Base-by-base conservation (phyloP, 1,140 invertebrate species). In the Neodiprion virginianus region DNA sequence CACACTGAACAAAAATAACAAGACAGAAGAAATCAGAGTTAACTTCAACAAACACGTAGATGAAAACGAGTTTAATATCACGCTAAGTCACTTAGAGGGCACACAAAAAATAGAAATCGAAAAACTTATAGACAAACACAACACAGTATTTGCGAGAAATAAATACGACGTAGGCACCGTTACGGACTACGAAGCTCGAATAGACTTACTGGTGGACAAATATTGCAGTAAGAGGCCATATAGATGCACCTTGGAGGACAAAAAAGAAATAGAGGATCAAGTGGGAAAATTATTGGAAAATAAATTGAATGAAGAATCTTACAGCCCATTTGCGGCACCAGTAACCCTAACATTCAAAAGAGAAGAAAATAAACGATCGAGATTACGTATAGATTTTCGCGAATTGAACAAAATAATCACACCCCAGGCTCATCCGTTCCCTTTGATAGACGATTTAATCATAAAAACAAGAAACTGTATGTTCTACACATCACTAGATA, bases 311-410 rank as follows among this genome's bases (percentile, higher is more conserved):
- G 79, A 82, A 74, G 79, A 82, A 74, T 82, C 81, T 71, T 74
- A 75, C 11, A 79, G 77, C 23, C 79, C 81, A 65, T 82, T 79
- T 76, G 78, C 81, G 21, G 76, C 79, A 69, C 81, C 81, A 73
- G 78, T 80, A 70, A 82, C 79, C 47, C 72, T 83, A 47, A 78
- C 79, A 61, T 83, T 71, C 74, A 84, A 84, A 78, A 85, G 78
- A 80, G 79, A 80, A 53, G 80, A 82, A 48, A 72, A 69, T 40
- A 80, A 71, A 77, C 78, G 48, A 78, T 76, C 77, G 2, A 53
- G 90, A 68, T 66, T 86, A 67, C 85, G 84, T 77, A 81, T 85
- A 75, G 83, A 84, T 78, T 83, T 79, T 67, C 61, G 77, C 72
- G 75, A 76, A 8, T 72, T 83, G 14, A 84, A 84, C 74, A 82